These are phyloP conservation scores for Selenia dentaria DNA, from an alignment of 2,888 invertebrate species.

Conservation along the genomic window DNA sequence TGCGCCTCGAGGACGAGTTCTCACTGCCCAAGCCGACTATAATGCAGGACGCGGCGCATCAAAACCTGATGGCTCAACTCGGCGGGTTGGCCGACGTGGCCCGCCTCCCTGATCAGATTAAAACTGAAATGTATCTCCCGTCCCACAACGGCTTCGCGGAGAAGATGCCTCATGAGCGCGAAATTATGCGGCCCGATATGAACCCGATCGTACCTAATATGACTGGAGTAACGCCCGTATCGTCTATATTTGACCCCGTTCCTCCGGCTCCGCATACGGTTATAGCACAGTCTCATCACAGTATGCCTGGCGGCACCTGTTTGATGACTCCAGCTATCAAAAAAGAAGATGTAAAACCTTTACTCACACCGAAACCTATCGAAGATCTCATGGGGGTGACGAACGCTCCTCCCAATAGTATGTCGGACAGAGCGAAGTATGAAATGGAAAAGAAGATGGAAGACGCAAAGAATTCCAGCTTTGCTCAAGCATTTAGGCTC, in stretches of 20 bases:
- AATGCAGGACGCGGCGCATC: conserved; percentile 67
- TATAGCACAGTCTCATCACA: conserved; percentile 64
- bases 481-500: conserved; percentile 88
- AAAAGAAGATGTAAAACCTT: conserved; percentile 84
- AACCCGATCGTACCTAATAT: conserved; percentile 54
- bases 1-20: conserved; percentile 77
- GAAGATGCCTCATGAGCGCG: conserved; percentile 65
- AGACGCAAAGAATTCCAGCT: conserved; percentile 81
- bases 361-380: conserved; percentile 88
- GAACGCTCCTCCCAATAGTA: conserved; percentile 64
- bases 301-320: conserved; percentile 48
- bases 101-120: conserved; percentile 67
- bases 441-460: conserved; percentile 86
- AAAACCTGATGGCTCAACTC: conserved; percentile 74
- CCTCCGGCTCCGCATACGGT: conserved; percentile 70
- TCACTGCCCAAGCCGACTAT: conserved; percentile 68
- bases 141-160: conserved; percentile 76
- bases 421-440: conserved; percentile 71
- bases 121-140: conserved; percentile 66
- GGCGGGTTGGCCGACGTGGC: conserved; percentile 69
- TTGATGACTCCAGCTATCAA: conserved; percentile 70
- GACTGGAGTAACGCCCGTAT: conserved; percentile 77
- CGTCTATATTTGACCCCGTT: conserved; percentile 88
- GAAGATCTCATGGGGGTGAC: conserved; percentile 86
- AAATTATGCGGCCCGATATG: conserved; percentile 57